phyloP scores from a whole-genome alignment of 2,888 invertebrate species.

The Cryptus viduatorius region DNA sequence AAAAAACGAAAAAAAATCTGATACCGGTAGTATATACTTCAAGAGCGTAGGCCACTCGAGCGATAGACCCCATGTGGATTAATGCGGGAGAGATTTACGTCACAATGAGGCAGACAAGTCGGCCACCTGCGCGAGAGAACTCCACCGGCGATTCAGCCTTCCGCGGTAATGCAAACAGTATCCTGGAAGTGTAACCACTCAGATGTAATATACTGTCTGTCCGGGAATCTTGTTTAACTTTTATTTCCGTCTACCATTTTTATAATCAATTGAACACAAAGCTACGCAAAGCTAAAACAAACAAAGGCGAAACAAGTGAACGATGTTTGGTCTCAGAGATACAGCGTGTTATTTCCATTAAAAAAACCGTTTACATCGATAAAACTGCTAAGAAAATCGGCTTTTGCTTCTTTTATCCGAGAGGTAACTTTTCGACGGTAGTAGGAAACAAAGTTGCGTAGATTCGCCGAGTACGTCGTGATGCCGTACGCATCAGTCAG shows the following conservation, averaged over 20 bases:
- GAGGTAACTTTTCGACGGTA: conserved; percentile 41
- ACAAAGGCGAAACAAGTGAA: no score
- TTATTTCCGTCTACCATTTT: no score
- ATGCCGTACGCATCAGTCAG: conserved; percentile 55
- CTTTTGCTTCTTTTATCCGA: background rate
- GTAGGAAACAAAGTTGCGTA: conserved; percentile 4
- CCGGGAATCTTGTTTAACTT: no score
- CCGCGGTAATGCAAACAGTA: conserved; percentile 61
- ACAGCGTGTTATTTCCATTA: no score
- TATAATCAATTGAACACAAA: no score
- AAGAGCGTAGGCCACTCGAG: conserved; percentile 40
- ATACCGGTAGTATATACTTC: conserved; percentile 49
- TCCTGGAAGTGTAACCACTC: conserved; percentile 46
- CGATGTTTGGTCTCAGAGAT: no score
- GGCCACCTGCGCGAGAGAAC: conserved; percentile 68
- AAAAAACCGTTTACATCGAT: background rate
- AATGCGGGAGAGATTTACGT: conserved; percentile 70
- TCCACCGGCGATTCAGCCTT: conserved; percentile 48
- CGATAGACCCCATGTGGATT: conserved; percentile 71
- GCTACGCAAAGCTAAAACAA: no score
- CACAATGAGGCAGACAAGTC: conserved; percentile 69
- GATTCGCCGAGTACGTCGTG: background rate
- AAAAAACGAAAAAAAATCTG: conserved; percentile 39
- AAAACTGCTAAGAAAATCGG: background rate
- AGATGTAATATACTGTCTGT: background rate